Conservation (phyloP, 2,797 vertebrate genomes). For the Astyanax mexicanus region DNA sequence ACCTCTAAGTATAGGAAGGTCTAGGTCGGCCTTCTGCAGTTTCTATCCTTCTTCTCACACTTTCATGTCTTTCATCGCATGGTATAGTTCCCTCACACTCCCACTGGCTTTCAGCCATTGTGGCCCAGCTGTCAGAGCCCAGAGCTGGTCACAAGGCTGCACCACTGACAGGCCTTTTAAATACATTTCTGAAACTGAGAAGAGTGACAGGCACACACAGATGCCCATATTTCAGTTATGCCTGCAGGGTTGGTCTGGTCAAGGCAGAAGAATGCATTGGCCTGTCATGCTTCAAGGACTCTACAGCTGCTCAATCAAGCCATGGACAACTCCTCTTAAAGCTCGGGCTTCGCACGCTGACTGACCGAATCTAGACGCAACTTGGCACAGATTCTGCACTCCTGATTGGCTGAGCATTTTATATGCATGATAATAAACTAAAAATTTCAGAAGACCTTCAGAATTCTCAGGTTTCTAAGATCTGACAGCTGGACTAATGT, state of each 20-base stretch:
- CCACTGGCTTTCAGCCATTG: conserved; percentile 56
- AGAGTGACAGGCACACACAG: conserved; percentile 72
- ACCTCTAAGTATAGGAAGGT: conserved; percentile 43
- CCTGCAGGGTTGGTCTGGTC: conserved; percentile 73
- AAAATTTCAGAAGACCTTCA: neutral
- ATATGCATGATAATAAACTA: neutral
- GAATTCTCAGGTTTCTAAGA: neutral
- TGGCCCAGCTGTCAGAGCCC: conserved; percentile 58
- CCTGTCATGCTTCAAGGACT: conserved; percentile 63
- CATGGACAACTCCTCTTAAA: conserved; percentile 16
- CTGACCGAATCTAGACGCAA: neutral
- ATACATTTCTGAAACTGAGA: conserved; percentile 82
- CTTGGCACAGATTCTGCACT: neutral
- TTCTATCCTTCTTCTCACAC: conserved; percentile 41
- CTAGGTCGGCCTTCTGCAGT: conserved; percentile 24
- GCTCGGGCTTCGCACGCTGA: neutral
- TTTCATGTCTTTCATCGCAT: conserved; percentile 65
- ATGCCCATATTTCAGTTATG: conserved; percentile 76
- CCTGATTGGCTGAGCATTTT: conserved; percentile 5
- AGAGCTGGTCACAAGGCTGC: conserved; percentile 57
- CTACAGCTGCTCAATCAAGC: conserved; percentile 39
- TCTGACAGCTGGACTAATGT: neutral
- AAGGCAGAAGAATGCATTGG: conserved; percentile 72
- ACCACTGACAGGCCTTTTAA: conserved; percentile 75
- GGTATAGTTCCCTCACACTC: conserved; percentile 69